phyloP scores from a whole-genome alignment of 2,113 vertebrate species.

The Hyaena hyaena region DNA sequence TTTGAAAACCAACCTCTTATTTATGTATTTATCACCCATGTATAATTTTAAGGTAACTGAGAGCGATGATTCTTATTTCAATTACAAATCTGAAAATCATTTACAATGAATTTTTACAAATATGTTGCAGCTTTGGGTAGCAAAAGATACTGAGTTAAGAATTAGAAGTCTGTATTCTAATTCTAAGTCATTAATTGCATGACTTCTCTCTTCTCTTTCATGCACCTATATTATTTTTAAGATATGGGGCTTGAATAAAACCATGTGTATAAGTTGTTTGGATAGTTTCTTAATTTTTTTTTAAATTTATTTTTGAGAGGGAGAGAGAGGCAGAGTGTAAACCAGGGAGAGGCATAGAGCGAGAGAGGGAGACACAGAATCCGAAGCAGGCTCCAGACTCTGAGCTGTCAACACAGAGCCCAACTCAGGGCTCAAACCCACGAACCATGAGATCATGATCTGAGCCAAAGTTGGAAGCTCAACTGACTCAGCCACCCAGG shows the following conservation, averaged over 20 bases:
- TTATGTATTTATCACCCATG: not conserved
- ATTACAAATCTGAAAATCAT: not conserved
- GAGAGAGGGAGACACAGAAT: no score
- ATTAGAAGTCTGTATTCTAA: not conserved
- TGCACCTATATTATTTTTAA: not conserved
- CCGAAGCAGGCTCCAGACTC: no score
- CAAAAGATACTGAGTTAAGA: not conserved
- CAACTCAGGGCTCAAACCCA: no score
- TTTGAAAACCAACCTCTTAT: not conserved
- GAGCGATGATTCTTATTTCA: not conserved
- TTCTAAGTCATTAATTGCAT: not conserved
- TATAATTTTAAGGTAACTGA: not conserved
- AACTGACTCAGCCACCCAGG: no score
- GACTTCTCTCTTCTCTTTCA: not conserved
- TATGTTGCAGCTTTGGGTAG: not conserved
- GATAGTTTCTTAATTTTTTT: not conserved
- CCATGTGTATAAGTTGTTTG: not conserved
- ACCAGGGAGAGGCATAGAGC: no score
- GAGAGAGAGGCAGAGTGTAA: no score
- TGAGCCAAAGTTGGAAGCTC: no score
- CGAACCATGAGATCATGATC: no score
- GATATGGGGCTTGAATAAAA: not conserved
- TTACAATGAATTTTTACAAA: not conserved
- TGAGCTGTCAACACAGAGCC: no score
- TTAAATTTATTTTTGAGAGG: no score